Evolutionary conservation across 30 jellyfish, hydroid and myxozoan species (phyloP), one percentile per base, ranked within the genome.

Genomic region (Pseudorhiza aurosa): DNA sequence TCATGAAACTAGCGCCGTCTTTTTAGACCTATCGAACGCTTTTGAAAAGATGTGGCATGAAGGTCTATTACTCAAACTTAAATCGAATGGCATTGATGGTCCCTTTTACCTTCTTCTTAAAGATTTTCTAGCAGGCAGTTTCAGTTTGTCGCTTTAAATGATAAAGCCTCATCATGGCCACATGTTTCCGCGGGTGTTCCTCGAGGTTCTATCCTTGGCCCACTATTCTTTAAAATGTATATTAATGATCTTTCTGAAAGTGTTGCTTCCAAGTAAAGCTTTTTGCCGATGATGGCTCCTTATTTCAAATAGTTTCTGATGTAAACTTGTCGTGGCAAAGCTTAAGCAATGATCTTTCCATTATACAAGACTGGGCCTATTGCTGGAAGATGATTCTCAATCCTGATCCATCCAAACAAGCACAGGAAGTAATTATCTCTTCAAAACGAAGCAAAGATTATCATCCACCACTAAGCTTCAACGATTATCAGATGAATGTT

Each of bases 51-150:
- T n/a, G n/a, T n/a, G n/a, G n/a, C n/a, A n/a, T n/a, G n/a, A n/a
- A n/a, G 21, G 70, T 47, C 65, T 70, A 8, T 47, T 70, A 8
- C 32, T 39, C 75, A 70, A 70, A 49, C 76, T 39, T 70, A 50
- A 70, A 70, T n/a, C 27, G 51, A n/a, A 50, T 29, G 84, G 84
- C 55, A 42, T 42, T 42, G 55, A 42, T 42, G 55, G 55, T 42
- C 55, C 46, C 68, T 7, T 32, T 18, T 26, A 57, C 15, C 15
- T n/a, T n/a, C n/a, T n/a, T n/a, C 9, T 42, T 42, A 42, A 42
- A 42, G 55, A 42, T 15, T 42, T 42, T 42, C 55, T 42, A 15
- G 55, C 55, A 9, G 55, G 55, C 11, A 42, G 15, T 42, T 42
- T 8, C 55, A 42, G 15, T 15, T 9, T 42, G 55, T 42, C 15